Evolutionary conservation across 2,888 invertebrate genomes (phyloP).

Genomic region (Agrenia bidenticulata): DNA sequence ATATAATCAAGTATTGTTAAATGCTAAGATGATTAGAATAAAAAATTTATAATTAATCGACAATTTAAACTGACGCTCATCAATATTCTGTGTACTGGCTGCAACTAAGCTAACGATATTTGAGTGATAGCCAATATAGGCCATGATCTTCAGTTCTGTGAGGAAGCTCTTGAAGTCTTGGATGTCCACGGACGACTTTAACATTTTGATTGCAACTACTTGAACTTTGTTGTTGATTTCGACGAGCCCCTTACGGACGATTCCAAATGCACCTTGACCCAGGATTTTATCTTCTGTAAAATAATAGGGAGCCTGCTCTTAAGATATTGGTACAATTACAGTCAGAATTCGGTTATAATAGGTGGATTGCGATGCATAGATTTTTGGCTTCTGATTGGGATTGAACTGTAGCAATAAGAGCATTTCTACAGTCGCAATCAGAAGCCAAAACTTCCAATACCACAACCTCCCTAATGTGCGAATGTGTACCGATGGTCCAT

Average conservation of each 20-base stretch:
- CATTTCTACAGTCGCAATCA: too few relatives aligned
- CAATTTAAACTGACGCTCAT: conserved; percentile 28
- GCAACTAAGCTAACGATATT: conserved; percentile 45
- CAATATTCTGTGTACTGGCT: conserved; percentile 35
- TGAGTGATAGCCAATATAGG: conserved; percentile 36
- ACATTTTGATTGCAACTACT: conserved; percentile 38
- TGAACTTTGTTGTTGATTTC: conserved; percentile 7
- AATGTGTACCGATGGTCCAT: conserved; percentile 43
- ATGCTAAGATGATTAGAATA: conserved; percentile 2
- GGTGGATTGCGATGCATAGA: too few relatives aligned
- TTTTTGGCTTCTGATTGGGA: too few relatives aligned
- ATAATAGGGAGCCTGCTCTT: background rate
- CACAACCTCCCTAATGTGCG: too few relatives aligned
- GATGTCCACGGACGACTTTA: conserved; percentile 36
- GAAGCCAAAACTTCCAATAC: too few relatives aligned
- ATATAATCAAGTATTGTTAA: background rate
- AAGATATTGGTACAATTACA: background rate
- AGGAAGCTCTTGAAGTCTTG: conserved; percentile 45
- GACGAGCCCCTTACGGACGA: conserved; percentile 38
- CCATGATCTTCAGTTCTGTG: conserved; percentile 42
- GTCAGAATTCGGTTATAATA: too few relatives aligned
- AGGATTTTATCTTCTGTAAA: conserved; percentile 36
- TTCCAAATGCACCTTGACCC: conserved; percentile 40
- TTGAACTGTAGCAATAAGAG: too few relatives aligned
- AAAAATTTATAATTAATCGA: background rate